phyloP scores from a whole-genome alignment of 1,140 invertebrate genomes.

The Rhopalosiphum maidis region DNA sequence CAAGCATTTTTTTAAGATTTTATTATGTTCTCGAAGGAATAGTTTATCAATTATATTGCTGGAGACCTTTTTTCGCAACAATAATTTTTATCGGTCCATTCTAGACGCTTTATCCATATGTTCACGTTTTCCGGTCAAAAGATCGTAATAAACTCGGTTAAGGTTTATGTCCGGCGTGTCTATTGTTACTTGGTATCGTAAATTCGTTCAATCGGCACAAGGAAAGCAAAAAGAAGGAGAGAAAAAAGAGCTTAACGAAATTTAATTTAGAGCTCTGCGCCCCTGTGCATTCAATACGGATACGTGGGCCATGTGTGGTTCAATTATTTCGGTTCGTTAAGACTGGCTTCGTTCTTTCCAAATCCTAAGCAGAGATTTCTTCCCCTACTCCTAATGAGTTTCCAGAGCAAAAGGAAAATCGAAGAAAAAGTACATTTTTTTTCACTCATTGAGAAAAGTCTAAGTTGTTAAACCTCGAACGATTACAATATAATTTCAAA shows the following conservation, averaged over 20 bases:
- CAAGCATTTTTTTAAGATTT: constrained; percentile 17
- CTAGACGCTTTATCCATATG: background rate
- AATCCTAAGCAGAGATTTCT: constrained; percentile 55
- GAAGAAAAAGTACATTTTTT: constrained; percentile 40
- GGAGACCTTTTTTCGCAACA: constrained; percentile 30
- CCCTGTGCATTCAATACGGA: constrained; percentile 46
- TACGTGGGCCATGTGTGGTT: constrained; percentile 51
- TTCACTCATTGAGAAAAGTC: background rate
- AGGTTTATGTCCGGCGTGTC: constrained; percentile 55
- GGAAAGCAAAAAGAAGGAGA: constrained; percentile 31
- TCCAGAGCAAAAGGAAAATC: constrained; percentile 28
- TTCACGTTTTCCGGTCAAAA: constrained; percentile 49
- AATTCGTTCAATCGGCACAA: constrained; percentile 55
- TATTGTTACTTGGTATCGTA: constrained; percentile 54
- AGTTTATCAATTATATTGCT: constrained; percentile 40
- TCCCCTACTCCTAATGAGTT: constrained; percentile 50
- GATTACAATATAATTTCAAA: constrained; percentile 4
- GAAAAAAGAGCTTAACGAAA: constrained; percentile 54
- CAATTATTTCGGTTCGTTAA: constrained; percentile 58
- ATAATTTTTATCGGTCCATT: constrained; percentile 51
- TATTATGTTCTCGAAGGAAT: background rate
- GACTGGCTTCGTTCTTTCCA: constrained; percentile 38
- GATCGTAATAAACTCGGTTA: constrained; percentile 56
- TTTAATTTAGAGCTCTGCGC: constrained; percentile 56
- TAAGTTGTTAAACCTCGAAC: constrained; percentile 28